Conservation (phyloP, 92 coral and sea anemone genomes). For the Phenganax stokvisi region DNA sequence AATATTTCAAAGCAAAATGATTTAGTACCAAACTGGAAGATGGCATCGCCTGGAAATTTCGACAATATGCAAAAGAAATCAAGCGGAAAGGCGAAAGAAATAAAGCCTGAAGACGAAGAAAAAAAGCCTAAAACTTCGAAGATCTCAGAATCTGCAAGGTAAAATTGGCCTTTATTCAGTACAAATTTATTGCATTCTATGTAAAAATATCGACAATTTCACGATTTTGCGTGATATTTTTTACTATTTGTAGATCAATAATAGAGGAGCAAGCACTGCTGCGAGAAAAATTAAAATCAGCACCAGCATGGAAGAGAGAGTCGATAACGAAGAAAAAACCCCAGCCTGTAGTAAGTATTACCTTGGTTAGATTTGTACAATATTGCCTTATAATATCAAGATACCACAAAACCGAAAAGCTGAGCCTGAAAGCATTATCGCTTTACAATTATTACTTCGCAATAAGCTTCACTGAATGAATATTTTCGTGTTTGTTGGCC, state of each 20-base stretch:
- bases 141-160: conserved; percentile 89
- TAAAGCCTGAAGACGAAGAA: conserved; percentile 66
- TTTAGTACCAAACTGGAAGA: conserved; percentile 23
- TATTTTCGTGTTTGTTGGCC: no score
- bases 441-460: neutral
- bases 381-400: neutral
- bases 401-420: neutral
- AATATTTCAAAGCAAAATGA: conserved; percentile 41
- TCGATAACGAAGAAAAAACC: conserved; percentile 60
- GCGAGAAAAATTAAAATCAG: conserved; percentile 65
- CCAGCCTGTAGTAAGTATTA: conserved; percentile 75
- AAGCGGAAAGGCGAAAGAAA: conserved; percentile 64
- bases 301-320: conserved; percentile 87
- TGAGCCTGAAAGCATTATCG: neutral
- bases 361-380: neutral
- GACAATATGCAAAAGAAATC: conserved; percentile 71
- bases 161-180: conserved; percentile 37
- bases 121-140: conserved; percentile 66
- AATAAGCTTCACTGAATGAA: neutral
- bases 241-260: conserved; percentile 62
- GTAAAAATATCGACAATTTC: neutral
- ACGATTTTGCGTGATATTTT: conserved; percentile 7
- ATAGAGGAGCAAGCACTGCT: conserved; percentile 94
- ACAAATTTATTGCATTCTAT: neutral
- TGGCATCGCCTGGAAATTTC: conserved; percentile 78